Evolutionary conservation across 2,888 invertebrate species (phyloP), one percentile per base, ranked within the genome.

Genomic region (Caradrina clavipalpis): DNA sequence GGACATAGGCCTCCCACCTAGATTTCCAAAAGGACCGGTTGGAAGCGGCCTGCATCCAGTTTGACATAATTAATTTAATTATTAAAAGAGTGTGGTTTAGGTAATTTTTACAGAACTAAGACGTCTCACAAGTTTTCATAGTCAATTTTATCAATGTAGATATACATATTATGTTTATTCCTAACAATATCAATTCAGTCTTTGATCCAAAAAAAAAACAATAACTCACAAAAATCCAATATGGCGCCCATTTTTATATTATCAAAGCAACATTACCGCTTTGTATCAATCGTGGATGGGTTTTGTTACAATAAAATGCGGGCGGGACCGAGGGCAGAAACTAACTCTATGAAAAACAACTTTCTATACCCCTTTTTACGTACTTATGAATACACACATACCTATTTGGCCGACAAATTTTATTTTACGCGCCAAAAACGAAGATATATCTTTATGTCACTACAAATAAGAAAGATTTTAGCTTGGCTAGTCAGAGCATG

Each of bases 321-420:
- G 84, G 81, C 70, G 81, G 76, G 51, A 55, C 67, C 59, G 69
- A 54, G 76, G 76, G 78, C 66, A 71, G 78, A 76, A 63, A 76
- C 83, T 83, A 83, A 83, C 77, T 88, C 86, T 81, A 88, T 89
- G 87, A 88, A 88, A 84, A 81, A 76, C 63, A 85, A 80, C 78
- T 26, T 26, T 77, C 73, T 83, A 85, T 80, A 87, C 83, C 80
- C 89, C 88, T 87, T 89, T 88, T 86, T 83, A 83, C 81, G 83
- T 72, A 81, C 80, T 86, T 86, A 87, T 87, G 86, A 89, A 88
- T 87, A 86, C 80, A 79, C 78, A 84, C 83, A 85, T 73, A 84
- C 78, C 69, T 57, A 75, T 81, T 75, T 47, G 82, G 75, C 55
- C 59, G 19, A 76, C 81, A 74, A 86, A 71, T 56, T 65, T 78